phyloP scores from a whole-genome alignment of 2,888 invertebrate species.

The Choristoneura rosaceana region DNA sequence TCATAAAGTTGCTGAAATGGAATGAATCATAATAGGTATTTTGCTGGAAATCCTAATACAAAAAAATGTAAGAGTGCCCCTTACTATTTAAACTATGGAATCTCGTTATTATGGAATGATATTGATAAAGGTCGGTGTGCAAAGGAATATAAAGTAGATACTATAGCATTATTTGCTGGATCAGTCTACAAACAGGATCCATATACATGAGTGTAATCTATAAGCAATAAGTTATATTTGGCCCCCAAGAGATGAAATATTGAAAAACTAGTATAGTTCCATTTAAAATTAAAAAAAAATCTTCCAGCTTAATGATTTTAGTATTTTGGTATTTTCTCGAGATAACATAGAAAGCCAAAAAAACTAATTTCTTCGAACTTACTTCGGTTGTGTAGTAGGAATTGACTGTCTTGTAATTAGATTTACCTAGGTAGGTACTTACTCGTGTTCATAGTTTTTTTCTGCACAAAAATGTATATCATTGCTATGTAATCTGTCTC shows the following conservation, averaged over 20 bases:
- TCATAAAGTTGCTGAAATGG: too few species aligned
- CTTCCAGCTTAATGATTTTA: too few species aligned
- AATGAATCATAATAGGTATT: too few species aligned
- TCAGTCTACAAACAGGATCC: neutral
- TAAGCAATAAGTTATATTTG: neutral
- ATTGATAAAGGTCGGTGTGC: slow-evolving; percentile 1
- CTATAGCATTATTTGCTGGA: neutral
- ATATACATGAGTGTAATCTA: neutral
- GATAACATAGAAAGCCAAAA: too few species aligned
- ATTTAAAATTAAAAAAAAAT: neutral
- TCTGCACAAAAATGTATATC: too few species aligned
- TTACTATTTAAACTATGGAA: neutral
- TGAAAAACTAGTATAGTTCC: neutral
- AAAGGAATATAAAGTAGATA: slow-evolving; percentile 18
- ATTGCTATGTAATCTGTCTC: neutral
- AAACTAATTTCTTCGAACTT: too few species aligned
- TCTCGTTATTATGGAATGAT: neutral
- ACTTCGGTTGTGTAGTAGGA: too few species aligned
- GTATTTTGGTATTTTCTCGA: too few species aligned
- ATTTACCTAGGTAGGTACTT: too few species aligned
- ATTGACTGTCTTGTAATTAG: too few species aligned
- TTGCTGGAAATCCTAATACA: too few species aligned
- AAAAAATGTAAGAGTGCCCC: neutral
- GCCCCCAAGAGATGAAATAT: neutral
- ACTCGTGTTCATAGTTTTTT: too few species aligned